Base-by-base conservation (phyloP, 2,113 vertebrate species). In the Crypturellus undulatus region DNA sequence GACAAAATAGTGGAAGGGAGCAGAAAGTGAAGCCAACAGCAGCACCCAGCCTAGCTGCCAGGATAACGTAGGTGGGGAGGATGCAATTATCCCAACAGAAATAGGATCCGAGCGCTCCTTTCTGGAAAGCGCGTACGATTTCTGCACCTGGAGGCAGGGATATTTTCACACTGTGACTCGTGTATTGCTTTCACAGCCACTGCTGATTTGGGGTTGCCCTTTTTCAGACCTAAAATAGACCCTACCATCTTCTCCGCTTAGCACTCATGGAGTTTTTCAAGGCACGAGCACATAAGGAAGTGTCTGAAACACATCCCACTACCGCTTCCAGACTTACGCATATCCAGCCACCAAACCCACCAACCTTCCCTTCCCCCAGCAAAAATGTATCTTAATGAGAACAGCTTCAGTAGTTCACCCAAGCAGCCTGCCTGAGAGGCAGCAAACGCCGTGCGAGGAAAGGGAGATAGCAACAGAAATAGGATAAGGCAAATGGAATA, bases 51-150 rank as follows among this genome's bases (percentile, higher is more conserved):
- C 62, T 2, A 71, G 38, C 15, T 68, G 65, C 70, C 54, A 36
- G 32, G 49, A 62, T 51, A 82, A 72, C 45, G n/a, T 1, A 79
- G n/a, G n/a, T 43, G n/a, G 75, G 32, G 82, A 82, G 62, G 73
- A 84, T 22, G 45, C 28, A 92, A 94, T 92, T 91, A 96, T 63
- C 78, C 30, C 40, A 51, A 63, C 7, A 82, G 58, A 92, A 95
- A 95, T 12, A 85, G 89, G 49, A 93, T 16, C 58, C 13, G 18
- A 82, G 40, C 9, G 13, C 64, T 81, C 68, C 2, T 64, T 94
- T 94, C 80, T 75, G 34, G 90, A 90, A 84, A 81, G 56, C 2
- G 4, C 25, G 14, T 64, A 60, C 58, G 9, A 6, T 54, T 93
- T 79, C 86, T n/a, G 24, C 30, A 84, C 24, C 58, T 1, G 2